These are phyloP conservation scores for Rotaria sp. DNA, from an alignment of 2,888 invertebrate species.

Conservation along the genomic window DNA sequence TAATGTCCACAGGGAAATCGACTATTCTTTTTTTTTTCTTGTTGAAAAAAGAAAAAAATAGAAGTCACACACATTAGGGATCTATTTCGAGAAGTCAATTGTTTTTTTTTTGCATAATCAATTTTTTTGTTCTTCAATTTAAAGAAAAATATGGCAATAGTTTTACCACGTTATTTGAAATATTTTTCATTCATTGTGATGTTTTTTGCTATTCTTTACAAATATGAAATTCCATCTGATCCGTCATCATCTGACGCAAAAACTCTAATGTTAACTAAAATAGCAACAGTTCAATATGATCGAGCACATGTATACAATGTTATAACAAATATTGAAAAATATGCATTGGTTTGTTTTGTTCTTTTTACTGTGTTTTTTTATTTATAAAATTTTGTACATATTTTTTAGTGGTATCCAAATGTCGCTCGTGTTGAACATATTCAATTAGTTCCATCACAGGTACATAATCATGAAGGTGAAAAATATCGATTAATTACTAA, in stretches of 20 bases:
- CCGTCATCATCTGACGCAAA: neutral
- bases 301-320: neutral
- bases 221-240: neutral
- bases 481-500: neutral
- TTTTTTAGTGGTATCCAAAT: neutral
- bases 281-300: neutral
- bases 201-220: neutral
- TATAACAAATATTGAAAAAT: conserved; percentile 12
- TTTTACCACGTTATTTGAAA: neutral
- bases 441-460: neutral
- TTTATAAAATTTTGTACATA: neutral
- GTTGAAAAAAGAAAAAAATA: neutral
- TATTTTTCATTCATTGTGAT: neutral
- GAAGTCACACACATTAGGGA: neutral
- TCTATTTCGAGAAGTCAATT: neutral
- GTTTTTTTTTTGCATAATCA: neutral
- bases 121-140: neutral
- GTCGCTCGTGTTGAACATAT: neutral
- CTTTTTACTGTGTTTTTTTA: neutral
- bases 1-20: neutral
- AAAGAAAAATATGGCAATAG: neutral
- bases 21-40: too few species aligned
- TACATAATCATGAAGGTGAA: conserved; percentile 3
- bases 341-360: neutral
- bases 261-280: neutral